These are phyloP conservation scores for Drosophila crucigera DNA, from an alignment of 2,888 invertebrate genomes.

Conservation along the genomic window DNA sequence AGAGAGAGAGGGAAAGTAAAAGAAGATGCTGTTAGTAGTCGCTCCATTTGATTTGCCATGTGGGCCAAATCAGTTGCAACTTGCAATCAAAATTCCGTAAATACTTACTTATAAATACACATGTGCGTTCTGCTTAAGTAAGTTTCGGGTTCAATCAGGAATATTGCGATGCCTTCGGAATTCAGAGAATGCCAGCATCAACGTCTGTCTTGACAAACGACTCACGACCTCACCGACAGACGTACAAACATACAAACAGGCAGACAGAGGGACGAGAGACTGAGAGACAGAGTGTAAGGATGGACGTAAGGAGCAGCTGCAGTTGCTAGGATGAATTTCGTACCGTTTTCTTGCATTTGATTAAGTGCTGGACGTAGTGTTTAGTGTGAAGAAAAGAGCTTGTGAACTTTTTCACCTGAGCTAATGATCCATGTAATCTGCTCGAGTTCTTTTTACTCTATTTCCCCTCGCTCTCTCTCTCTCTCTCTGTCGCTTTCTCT, in stretches of 20 bases:
- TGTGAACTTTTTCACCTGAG: constrained; percentile 76
- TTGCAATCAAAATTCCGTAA: constrained; percentile 73
- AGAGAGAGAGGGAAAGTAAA: too few species aligned
- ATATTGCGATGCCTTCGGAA: constrained; percentile 56
- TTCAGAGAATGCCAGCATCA: constrained; percentile 29
- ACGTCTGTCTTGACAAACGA: constrained; percentile 48
- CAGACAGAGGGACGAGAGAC: background rate
- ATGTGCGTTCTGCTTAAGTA: constrained; percentile 44
- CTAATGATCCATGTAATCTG: constrained; percentile 78
- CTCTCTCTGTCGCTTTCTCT: background rate
- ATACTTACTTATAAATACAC: constrained; percentile 57
- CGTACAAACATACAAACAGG: background rate
- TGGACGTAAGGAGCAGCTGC: constrained; percentile 20
- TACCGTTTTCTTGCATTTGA: constrained; percentile 56
- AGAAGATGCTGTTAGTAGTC: constrained; percentile 9
- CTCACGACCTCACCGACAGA: constrained; percentile 13
- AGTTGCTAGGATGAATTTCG: background rate
- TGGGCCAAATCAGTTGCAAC: constrained; percentile 62
- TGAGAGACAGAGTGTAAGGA: background rate
- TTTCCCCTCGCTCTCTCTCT: background rate
- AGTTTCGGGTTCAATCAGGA: constrained; percentile 70
- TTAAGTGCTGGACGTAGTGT: constrained; percentile 72
- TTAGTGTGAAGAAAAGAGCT: constrained; percentile 62
- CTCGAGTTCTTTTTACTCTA: constrained; percentile 27
- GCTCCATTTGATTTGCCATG: constrained; percentile 59